A percentile compares a stretch with the other conserved stretches of the same genome.
Conservation (phyloP, 2,888 invertebrate genomes). For the Nomada lathburiana region DNA sequence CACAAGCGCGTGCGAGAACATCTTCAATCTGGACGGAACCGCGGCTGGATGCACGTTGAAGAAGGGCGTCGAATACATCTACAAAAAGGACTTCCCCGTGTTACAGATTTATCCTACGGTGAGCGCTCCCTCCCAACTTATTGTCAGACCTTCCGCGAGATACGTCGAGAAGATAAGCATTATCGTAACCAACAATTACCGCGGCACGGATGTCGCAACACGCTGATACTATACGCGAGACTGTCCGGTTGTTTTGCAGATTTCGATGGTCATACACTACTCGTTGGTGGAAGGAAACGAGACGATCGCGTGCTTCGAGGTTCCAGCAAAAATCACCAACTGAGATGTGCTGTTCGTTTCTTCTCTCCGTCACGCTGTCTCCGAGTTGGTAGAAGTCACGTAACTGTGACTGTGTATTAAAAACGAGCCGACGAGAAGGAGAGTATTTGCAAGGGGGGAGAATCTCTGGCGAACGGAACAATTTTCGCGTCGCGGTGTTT, state of each 20-base stretch:
- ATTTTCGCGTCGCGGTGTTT: not conserved
- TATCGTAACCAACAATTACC: slow-evolving; percentile 6
- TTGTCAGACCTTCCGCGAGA: not conserved
- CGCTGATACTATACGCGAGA: no score
- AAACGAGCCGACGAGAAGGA: slow-evolving; percentile 5
- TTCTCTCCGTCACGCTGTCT: not conserved
- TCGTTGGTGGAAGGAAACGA: slow-evolving; percentile 85
- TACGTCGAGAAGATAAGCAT: not conserved
- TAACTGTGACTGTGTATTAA: not conserved
- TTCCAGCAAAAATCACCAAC: slow-evolving; percentile 87
- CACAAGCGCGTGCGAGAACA: slow-evolving; percentile 88
- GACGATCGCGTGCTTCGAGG: slow-evolving; percentile 88
- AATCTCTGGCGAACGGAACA: not conserved
- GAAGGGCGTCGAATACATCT: slow-evolving; percentile 88
- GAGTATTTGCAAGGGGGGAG: not conserved
- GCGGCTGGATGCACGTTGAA: slow-evolving; percentile 89
- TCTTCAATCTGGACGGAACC: slow-evolving; percentile 87
- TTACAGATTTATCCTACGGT: slow-evolving; percentile 86
- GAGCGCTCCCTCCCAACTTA: slow-evolving; percentile 64
- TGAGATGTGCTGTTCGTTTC: slow-evolving; percentile 27
- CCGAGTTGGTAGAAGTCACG: not conserved
- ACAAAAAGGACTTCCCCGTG: slow-evolving; percentile 88
- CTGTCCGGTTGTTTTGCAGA: slow-evolving; percentile 82
- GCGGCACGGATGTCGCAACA: no score
- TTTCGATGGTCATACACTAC: slow-evolving; percentile 88